Evolutionary conservation across 1,140 invertebrate species (phyloP).

Genomic region (Andricus grossulariae): DNA sequence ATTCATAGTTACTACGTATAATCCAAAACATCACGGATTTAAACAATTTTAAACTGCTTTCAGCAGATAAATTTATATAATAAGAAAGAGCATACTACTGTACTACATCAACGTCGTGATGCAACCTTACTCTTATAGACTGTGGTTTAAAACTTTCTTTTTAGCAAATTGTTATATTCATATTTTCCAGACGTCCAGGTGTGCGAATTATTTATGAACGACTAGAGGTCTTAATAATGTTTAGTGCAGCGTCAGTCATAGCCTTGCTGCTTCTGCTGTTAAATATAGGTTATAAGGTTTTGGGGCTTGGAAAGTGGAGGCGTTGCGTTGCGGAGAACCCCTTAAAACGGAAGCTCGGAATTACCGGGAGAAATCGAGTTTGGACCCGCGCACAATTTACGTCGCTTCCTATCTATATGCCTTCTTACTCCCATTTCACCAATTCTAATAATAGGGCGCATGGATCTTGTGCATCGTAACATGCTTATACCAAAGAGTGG

Average conservation of each 20-base stretch:
- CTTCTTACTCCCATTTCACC: conserved; percentile 69
- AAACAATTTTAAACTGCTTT: no score
- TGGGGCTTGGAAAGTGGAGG: conserved; percentile 32
- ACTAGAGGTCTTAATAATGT: conserved; percentile 62
- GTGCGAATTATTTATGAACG: conserved; percentile 62
- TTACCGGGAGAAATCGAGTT: conserved; percentile 74
- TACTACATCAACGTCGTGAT: no score
- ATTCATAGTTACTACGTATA: no score
- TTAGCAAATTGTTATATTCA: conserved; percentile 10
- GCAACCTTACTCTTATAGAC: no score
- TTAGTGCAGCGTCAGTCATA: conserved; percentile 42
- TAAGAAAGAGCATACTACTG: no score
- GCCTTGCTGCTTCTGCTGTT: conserved; percentile 28
- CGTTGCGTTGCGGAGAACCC: conserved; percentile 49
- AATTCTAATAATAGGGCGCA: conserved; percentile 47
- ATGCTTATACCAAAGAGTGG: neutral
- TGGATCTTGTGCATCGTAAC: neutral
- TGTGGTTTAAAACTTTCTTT: neutral
- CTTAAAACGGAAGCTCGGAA: conserved; percentile 66
- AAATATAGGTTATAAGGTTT: conserved; percentile 19
- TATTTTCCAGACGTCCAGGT: conserved; percentile 35
- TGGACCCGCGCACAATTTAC: conserved; percentile 71
- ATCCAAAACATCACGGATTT: no score
- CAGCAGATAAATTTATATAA: no score
- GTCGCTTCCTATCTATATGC: conserved; percentile 75